Conservation (phyloP, 2,888 invertebrate genomes). For the Gastrophysa polygoni region DNA sequence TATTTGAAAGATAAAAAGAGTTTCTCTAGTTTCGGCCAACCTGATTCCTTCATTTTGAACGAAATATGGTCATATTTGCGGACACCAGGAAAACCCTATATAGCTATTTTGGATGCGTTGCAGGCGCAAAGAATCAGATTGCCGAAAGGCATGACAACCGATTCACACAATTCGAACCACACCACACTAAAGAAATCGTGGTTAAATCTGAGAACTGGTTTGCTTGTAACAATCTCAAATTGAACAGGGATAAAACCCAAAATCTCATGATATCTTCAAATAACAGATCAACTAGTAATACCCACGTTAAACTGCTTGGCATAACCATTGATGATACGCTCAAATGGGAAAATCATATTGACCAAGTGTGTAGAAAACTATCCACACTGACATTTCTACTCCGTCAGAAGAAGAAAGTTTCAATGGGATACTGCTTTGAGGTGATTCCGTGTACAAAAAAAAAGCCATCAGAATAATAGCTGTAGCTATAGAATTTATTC, state of each 20-base stretch:
- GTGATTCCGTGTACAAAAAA: background rate
- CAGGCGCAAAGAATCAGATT: too few species aligned
- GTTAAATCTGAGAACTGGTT: background rate
- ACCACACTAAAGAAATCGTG: background rate
- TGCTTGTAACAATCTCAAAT: background rate
- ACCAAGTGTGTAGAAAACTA: background rate
- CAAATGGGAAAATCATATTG: conserved; percentile 1
- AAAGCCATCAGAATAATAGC: background rate
- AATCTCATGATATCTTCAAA: background rate
- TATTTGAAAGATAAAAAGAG: too few species aligned
- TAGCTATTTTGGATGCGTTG: too few species aligned
- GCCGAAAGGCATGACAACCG: too few species aligned
- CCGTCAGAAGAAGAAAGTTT: too few species aligned
- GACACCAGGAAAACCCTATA: too few species aligned
- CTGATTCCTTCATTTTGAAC: too few species aligned
- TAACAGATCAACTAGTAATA: background rate
- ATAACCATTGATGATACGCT: too few species aligned
- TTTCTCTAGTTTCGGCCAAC: too few species aligned
- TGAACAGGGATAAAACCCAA: background rate
- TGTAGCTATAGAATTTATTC: background rate
- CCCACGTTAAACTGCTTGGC: background rate
- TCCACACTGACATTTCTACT: background rate
- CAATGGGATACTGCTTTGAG: background rate
- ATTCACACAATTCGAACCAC: too few species aligned
- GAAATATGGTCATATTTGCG: too few species aligned